These are phyloP conservation scores for Drosophila mulleri DNA, from an alignment of 2,888 invertebrate species.

Conservation along the genomic window DNA sequence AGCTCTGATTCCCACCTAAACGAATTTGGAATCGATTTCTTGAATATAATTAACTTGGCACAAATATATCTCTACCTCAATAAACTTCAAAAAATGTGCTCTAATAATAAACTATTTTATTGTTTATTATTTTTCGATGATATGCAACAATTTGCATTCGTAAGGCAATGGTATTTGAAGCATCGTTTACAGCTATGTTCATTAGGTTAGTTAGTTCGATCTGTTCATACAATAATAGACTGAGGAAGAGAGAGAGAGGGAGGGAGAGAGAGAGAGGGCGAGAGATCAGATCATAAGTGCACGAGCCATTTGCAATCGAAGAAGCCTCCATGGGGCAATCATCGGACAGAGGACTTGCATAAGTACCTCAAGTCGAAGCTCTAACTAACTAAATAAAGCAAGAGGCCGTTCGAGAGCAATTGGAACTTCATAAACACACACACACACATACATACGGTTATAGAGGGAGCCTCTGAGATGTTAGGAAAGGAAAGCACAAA, in stretches of 20 bases:
- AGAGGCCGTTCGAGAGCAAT: conserved; percentile 57
- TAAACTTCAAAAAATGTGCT: background rate
- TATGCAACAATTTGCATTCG: conserved; percentile 24
- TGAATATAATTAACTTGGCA: background rate
- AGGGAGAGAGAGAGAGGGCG: too few relatives aligned
- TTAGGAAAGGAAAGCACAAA: conserved; percentile 76
- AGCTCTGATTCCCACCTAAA: too few relatives aligned
- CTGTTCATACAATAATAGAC: conserved; percentile 29
- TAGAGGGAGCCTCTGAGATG: conserved; percentile 9
- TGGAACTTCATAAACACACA: conserved; percentile 50
- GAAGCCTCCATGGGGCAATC: conserved; percentile 53
- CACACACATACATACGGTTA: conserved; percentile 11
- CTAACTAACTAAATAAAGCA: conserved; percentile 65
- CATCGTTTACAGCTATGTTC: conserved; percentile 64
- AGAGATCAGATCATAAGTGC: conserved; percentile 39
- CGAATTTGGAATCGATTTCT: background rate
- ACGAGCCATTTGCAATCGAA: conserved; percentile 25
- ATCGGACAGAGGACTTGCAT: conserved; percentile 27
- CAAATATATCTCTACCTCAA: background rate
- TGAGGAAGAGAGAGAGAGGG: background rate
- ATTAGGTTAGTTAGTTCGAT: conserved; percentile 62
- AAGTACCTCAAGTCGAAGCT: conserved; percentile 39
- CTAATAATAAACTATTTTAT: conserved; percentile 3
- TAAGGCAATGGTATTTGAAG: conserved; percentile 37
- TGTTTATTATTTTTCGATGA: conserved; percentile 22